Evolutionary conservation across 2,113 vertebrate genomes (phyloP).

Genomic region (Regulus satrapa): DNA sequence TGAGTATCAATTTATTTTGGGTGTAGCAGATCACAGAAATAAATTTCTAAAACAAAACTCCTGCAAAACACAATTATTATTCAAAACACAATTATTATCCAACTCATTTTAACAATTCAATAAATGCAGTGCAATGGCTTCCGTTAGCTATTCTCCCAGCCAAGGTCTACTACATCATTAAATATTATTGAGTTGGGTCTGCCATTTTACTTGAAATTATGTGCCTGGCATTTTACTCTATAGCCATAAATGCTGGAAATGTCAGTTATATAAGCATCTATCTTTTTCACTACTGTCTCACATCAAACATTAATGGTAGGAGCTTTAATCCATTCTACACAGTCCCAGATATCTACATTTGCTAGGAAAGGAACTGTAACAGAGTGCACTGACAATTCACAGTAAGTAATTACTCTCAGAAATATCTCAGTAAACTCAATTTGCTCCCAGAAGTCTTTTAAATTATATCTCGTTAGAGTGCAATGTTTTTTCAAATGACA

Average conservation of each 20-base stretch:
- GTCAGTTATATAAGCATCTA: constrained; percentile 74
- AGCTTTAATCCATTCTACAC: constrained; percentile 68
- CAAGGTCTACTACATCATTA: constrained; percentile 69
- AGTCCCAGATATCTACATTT: constrained; percentile 56
- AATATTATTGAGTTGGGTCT: constrained; percentile 75
- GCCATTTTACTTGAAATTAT: constrained; percentile 76
- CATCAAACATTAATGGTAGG: constrained; percentile 71
- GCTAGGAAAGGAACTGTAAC: constrained; percentile 48
- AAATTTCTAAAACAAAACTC: constrained; percentile 52
- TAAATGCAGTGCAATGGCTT: constrained; percentile 64
- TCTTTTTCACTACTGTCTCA: constrained; percentile 71
- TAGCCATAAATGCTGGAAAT: constrained; percentile 73
- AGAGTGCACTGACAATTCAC: constrained; percentile 61
- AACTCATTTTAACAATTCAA: constrained; percentile 58
- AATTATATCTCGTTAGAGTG: constrained; percentile 69
- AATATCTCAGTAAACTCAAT: constrained; percentile 75
- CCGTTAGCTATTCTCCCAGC: constrained; percentile 37
- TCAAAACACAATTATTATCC: constrained; percentile 58
- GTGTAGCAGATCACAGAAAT: neutral
- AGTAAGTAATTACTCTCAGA: constrained; percentile 72
- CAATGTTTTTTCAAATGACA: constrained; percentile 71
- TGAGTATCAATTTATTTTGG: neutral
- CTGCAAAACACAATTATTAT: constrained; percentile 46
- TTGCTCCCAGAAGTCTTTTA: constrained; percentile 70
- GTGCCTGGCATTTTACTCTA: constrained; percentile 72